Percentiles rank a stretch among this genome's conserved stretches.
These are phyloP conservation scores for Drosophila ananassae DNA, from an alignment of 1,140 invertebrate species.

Conservation along the genomic window DNA sequence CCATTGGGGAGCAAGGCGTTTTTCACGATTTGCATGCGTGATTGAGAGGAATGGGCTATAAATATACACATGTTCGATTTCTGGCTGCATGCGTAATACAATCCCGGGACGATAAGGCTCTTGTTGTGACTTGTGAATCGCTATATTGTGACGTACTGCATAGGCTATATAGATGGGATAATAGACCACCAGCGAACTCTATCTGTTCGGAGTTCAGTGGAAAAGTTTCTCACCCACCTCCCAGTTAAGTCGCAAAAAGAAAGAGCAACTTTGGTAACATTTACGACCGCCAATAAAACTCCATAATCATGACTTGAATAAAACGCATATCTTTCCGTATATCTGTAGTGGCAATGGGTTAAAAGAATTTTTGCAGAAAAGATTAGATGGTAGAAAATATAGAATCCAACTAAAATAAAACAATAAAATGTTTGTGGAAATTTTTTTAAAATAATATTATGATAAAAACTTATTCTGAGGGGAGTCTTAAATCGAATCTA, in stretches of 20 bases:
- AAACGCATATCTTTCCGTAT: constrained; percentile 7
- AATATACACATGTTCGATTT: constrained; percentile 51
- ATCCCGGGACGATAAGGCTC: constrained; percentile 45
- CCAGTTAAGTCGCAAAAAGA: constrained; percentile 20
- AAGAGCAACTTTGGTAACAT: background rate
- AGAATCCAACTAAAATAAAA: background rate
- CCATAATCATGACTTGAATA: constrained; percentile 23
- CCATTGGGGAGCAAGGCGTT: constrained; percentile 36
- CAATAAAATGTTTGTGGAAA: too few species aligned
- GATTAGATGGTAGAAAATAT: background rate
- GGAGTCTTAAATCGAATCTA: background rate
- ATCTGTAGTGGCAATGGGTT: constrained; percentile 3
- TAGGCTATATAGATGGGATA: constrained; percentile 13
- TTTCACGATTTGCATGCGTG: constrained; percentile 62
- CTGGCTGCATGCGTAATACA: constrained; percentile 47
- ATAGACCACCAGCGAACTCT: constrained; percentile 23
- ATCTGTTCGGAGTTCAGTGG: constrained; percentile 24
- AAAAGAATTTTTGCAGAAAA: constrained; percentile 2
- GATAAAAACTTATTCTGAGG: background rate
- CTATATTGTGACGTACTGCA: constrained; percentile 47
- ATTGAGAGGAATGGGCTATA: constrained; percentile 43
- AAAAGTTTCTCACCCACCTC: constrained; percentile 53
- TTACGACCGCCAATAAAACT: constrained; percentile 13
- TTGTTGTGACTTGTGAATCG: constrained; percentile 20
- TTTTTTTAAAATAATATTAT: background rate